Conservation (phyloP, 2,888 invertebrate genomes). For the Aphidius colemani region DNA sequence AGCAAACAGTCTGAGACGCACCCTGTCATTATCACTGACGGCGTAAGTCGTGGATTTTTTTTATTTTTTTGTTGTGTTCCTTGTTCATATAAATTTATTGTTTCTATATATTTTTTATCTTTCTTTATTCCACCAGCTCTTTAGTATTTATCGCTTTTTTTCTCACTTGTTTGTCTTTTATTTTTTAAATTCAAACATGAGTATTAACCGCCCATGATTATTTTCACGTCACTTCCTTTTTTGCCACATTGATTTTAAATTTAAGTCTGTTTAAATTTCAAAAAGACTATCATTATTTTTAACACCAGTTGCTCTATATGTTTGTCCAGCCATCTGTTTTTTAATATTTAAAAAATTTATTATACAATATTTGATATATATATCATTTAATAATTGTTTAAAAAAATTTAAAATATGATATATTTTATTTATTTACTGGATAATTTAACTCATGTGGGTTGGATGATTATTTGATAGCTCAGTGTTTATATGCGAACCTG, state of each 20-base stretch:
- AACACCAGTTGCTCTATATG: constrained; percentile 19
- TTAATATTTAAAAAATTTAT: neutral
- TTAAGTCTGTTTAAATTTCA: constrained; percentile 21
- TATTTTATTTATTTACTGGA: too few species aligned
- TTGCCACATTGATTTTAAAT: constrained; percentile 46
- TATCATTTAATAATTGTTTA: too few species aligned
- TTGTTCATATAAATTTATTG: constrained; percentile 22
- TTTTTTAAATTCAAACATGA: constrained; percentile 35
- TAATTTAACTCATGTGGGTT: too few species aligned
- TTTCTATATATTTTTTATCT: constrained; percentile 6
- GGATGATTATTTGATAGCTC: neutral
- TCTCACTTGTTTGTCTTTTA: constrained; percentile 20
- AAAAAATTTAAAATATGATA: too few species aligned
- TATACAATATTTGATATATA: neutral
- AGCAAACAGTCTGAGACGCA: constrained; percentile 58
- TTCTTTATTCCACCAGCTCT: constrained; percentile 13
- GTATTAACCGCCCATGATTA: constrained; percentile 42
- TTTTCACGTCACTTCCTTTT: constrained; percentile 45
- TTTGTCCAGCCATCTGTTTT: constrained; percentile 4
- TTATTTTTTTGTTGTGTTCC: constrained; percentile 37
- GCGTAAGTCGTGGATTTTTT: constrained; percentile 51
- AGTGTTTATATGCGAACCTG: constrained; percentile 19
- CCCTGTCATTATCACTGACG: constrained; percentile 60
- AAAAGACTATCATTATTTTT: constrained; percentile 23
- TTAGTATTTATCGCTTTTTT: constrained; percentile 26